These are phyloP conservation scores for Drosophila diplacantha DNA, from an alignment of 2,888 invertebrate genomes.

Conservation along the genomic window DNA sequence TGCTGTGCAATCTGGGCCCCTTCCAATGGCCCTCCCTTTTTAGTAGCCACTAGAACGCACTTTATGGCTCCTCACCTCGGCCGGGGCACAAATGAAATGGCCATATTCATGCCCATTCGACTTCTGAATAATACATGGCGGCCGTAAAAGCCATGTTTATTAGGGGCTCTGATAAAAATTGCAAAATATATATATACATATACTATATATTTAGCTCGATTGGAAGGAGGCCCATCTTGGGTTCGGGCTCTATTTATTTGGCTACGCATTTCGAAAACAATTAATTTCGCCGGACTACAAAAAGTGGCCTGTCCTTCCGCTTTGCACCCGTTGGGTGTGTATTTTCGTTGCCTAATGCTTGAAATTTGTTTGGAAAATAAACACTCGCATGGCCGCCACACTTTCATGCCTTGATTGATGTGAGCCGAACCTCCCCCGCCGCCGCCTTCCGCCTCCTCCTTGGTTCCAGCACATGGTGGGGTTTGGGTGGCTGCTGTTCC, in stretches of 20 bases:
- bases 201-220: slow-evolving; percentile 33
- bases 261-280: slow-evolving; percentile 65
- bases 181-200: slow-evolving; percentile 23
- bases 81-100: slow-evolving; percentile 31
- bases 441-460: not conserved
- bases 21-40: slow-evolving; percentile 34
- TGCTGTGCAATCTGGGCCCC: slow-evolving; percentile 55
- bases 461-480: slow-evolving; percentile 48
- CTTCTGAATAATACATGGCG: slow-evolving; percentile 37
- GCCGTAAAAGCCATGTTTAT: slow-evolving; percentile 36
- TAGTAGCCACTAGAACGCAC: slow-evolving; percentile 57
- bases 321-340: slow-evolving; percentile 16
- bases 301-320: slow-evolving; percentile 33
- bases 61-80: slow-evolving; percentile 49
- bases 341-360: slow-evolving; percentile 18
- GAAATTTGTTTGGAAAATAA: slow-evolving; percentile 59
- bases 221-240: slow-evolving; percentile 18
- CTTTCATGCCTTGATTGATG: slow-evolving; percentile 63
- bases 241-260: slow-evolving; percentile 50
- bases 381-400: slow-evolving; percentile 72
- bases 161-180: slow-evolving; percentile 21
- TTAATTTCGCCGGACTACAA: slow-evolving; percentile 62
- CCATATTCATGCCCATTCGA: slow-evolving; percentile 35
- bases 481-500: slow-evolving; percentile 16
- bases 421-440: slow-evolving; percentile 35